phyloP scores from a whole-genome alignment of 2,797 vertebrate genomes.

The Eleutherodactylus coqui region DNA sequence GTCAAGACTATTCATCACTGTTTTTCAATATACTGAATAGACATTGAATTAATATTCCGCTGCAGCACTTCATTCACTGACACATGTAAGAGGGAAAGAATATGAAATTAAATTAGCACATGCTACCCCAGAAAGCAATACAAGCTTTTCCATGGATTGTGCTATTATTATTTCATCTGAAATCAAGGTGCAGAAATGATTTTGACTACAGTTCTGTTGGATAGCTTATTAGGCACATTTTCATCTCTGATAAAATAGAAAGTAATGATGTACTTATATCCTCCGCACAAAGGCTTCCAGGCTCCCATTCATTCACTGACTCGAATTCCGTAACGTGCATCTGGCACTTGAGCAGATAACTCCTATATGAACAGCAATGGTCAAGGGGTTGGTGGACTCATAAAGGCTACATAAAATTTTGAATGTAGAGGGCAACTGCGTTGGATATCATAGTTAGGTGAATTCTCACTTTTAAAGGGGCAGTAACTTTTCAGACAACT shows the following conservation, averaged over 20 bases:
- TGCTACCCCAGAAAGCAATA: slow-evolving; percentile 12
- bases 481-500: too few relatives aligned
- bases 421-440: not conserved
- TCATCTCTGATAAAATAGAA: not conserved
- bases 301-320: not conserved
- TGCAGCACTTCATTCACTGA: slow-evolving; percentile 45
- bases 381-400: not conserved
- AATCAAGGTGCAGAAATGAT: slow-evolving; percentile 18
- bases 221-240: not conserved
- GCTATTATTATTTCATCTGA: slow-evolving; percentile 32
- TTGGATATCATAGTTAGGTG: too few relatives aligned
- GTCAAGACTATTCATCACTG: slow-evolving; percentile 61
- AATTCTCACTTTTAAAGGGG: too few relatives aligned
- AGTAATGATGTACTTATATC: not conserved
- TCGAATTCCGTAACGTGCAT: not conserved
- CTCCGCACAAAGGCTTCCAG: not conserved
- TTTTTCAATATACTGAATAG: slow-evolving; percentile 62
- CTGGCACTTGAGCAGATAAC: not conserved
- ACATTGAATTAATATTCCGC: slow-evolving; percentile 59
- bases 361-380: not conserved
- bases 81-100: slow-evolving; percentile 53
- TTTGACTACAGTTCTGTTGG: not conserved
- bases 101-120: slow-evolving; percentile 46
- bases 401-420: not conserved
- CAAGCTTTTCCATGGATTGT: not conserved